Evolutionary conservation across 2,888 invertebrate species (phyloP).

Genomic region (Rugalucina vietnamica): DNA sequence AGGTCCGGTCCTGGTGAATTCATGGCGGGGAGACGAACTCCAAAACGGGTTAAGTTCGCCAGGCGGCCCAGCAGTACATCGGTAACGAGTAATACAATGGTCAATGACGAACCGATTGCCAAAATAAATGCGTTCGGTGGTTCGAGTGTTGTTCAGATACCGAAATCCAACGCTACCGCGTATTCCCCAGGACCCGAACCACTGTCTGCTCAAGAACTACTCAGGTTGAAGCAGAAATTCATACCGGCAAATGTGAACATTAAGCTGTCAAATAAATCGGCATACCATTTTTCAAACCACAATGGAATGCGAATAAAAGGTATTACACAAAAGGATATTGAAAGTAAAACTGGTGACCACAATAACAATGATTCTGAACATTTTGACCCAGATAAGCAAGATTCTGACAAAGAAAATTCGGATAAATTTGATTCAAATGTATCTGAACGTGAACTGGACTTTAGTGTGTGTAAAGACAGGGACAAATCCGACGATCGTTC

Average conservation of each 20-base stretch:
- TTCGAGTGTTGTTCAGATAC: constrained; percentile 31
- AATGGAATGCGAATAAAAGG: background rate
- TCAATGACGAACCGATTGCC: background rate
- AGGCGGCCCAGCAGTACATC: background rate
- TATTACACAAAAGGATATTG: background rate
- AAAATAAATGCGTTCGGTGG: constrained; percentile 24
- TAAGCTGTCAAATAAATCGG: background rate
- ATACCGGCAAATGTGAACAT: constrained; percentile 46
- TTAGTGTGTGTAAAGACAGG: background rate
- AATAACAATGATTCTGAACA: background rate
- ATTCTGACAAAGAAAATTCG: background rate
- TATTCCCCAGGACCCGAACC: constrained; percentile 42
- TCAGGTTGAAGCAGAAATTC: constrained; percentile 51
- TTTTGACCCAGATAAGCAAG: background rate
- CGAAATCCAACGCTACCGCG: constrained; percentile 15
- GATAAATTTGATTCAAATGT: background rate
- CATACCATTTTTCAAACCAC: background rate
- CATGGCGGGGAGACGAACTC: background rate
- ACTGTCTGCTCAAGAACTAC: constrained; percentile 50
- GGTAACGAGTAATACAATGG: background rate
- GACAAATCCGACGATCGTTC: background rate
- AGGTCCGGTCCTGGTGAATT: constrained; percentile 6
- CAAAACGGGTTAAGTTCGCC: constrained; percentile 28
- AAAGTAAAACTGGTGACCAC: too few relatives aligned
- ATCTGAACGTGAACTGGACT: background rate